A percentile compares a stretch with the other conserved stretches of the same genome.
phyloP scores from a whole-genome alignment of 1,140 invertebrate genomes.

The Helicoverpa armigera region DNA sequence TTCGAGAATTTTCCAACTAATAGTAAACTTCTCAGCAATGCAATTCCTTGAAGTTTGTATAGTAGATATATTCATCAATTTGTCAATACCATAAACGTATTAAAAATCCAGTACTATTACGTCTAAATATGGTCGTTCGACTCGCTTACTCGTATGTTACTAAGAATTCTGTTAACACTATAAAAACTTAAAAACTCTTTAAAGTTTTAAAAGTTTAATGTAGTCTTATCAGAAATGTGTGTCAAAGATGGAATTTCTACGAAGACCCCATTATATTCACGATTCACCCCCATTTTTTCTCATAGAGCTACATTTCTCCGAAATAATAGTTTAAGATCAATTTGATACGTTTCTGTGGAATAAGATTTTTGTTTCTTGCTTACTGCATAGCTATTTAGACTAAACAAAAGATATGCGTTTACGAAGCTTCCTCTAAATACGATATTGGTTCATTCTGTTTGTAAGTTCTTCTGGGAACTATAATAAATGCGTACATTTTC shows the following conservation, averaged over 20 bases:
- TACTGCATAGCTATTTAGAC: neutral
- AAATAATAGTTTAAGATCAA: slow-evolving; percentile 15
- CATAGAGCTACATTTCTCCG: slow-evolving; percentile 4
- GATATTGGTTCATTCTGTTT: neutral
- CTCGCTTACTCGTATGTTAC: neutral
- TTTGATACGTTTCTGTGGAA: neutral
- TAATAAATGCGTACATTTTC: neutral
- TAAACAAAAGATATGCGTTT: neutral
- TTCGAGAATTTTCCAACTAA: neutral
- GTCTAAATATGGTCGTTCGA: neutral
- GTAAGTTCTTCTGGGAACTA: neutral
- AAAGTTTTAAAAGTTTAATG: neutral
- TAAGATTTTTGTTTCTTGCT: neutral
- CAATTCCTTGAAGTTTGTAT: neutral
- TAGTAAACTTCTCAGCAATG: slow-evolving; percentile 4
- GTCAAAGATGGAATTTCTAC: slow-evolving; percentile 68
- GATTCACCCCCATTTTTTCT: slow-evolving; percentile 3
- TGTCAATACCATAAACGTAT: slow-evolving; percentile 25
- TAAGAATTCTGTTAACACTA: slow-evolving; percentile 26
- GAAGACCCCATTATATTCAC: slow-evolving; percentile 56
- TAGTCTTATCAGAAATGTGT: slow-evolving; percentile 70
- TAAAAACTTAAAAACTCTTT: slow-evolving; percentile 22
- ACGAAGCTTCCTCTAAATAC: neutral
- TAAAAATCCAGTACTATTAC: slow-evolving; percentile 16
- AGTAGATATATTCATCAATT: slow-evolving; percentile 23